A percentile compares a stretch with the other conserved stretches of the same genome.
Evolutionary conservation across 2,888 invertebrate species (phyloP).

Genomic region (Chamaedrilus cognettii): DNA sequence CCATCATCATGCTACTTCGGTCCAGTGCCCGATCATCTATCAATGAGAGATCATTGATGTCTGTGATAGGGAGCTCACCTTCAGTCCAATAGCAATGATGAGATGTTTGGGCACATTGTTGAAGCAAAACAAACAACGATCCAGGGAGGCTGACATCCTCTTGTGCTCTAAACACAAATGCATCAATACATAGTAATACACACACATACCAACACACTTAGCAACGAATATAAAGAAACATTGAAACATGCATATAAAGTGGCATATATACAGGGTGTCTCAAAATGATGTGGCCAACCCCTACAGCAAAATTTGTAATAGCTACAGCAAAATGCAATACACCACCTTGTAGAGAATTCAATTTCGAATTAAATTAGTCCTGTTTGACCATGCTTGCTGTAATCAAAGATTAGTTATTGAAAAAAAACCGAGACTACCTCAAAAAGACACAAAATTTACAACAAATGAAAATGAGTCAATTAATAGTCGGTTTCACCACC

Average conservation of each 20-base stretch:
- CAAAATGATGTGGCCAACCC: background rate
- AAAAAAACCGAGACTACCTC: background rate
- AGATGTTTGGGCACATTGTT: constrained; percentile 80
- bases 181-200: constrained; percentile 41
- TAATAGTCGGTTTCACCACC: background rate
- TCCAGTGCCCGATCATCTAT: too few species aligned
- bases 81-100: constrained; percentile 36
- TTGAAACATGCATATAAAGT: background rate
- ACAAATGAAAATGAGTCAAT: background rate
- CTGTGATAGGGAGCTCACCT: too few species aligned
- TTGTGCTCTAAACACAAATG: constrained; percentile 75
- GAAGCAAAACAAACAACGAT: constrained; percentile 80
- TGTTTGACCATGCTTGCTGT: background rate
- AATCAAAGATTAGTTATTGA: background rate
- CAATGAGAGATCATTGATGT: too few species aligned
- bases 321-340: background rate
- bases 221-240: background rate
- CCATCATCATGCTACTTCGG: too few species aligned
- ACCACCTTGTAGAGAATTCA: background rate
- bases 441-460: background rate
- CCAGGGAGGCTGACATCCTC: constrained; percentile 70
- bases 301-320: background rate
- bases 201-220: constrained; percentile 2
- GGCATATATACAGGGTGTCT: background rate
- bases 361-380: background rate